A percentile compares a stretch with the other conserved stretches of the same genome.
phyloP scores from a whole-genome alignment of 2,113 vertebrate species.

The Callocephalon fimbriatum region DNA sequence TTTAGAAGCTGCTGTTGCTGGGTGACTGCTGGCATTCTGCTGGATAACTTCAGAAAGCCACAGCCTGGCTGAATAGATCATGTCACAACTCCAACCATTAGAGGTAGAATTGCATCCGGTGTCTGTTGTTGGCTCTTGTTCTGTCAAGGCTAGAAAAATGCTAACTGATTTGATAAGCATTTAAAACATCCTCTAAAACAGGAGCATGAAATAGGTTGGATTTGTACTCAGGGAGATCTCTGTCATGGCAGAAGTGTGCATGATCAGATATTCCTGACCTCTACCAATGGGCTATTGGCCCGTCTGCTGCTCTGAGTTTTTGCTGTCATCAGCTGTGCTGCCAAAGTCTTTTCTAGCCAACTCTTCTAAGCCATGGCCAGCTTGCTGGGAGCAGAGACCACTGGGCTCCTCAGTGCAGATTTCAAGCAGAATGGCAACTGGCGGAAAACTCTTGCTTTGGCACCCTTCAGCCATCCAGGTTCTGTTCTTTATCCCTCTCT shows the following conservation, averaged over 20 bases:
- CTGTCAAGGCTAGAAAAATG: slow-evolving; percentile 9
- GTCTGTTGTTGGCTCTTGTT: neutral
- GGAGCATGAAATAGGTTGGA: neutral
- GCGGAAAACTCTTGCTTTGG: slow-evolving; percentile 25
- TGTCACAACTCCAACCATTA: neutral
- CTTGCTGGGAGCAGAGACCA: slow-evolving; percentile 46
- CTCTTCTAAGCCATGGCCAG: slow-evolving; percentile 41
- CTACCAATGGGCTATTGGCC: neutral
- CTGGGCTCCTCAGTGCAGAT: slow-evolving; percentile 43
- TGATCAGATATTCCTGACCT: neutral
- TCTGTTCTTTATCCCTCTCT: slow-evolving; percentile 65
- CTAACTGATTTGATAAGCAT: neutral
- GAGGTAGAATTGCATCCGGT: neutral
- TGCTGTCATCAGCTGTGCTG: slow-evolving; percentile 15
- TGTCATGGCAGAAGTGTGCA: neutral
- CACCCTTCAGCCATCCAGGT: slow-evolving; percentile 54
- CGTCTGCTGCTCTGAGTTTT: neutral
- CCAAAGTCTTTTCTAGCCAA: slow-evolving; percentile 29
- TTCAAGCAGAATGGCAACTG: slow-evolving; percentile 59
- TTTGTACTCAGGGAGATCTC: neutral
- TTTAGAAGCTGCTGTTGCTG: slow-evolving; percentile 36
- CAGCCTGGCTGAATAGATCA: neutral
- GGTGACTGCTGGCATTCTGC: slow-evolving; percentile 1
- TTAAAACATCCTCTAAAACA: neutral
- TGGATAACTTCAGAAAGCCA: neutral